Base-by-base conservation (phyloP, 2,113 vertebrate species). In the Bungarus multicinctus region DNA sequence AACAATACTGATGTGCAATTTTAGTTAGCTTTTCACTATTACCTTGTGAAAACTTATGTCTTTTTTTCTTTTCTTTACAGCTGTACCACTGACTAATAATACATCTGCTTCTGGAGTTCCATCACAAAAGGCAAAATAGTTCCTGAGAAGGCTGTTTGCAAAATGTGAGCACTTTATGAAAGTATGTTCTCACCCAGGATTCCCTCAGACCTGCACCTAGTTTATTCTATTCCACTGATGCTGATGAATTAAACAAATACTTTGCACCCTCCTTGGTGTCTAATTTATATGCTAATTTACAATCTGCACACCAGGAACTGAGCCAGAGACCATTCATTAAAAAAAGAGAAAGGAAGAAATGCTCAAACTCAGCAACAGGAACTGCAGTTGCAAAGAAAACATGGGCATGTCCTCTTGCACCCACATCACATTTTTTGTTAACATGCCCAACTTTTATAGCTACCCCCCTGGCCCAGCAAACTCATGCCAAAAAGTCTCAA, bases 201-300 rank as follows among this genome's bases (percentile, higher is more conserved):
- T 93, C 94, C 92, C 81, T 60, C 25, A 96, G 91, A 93, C 95
- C 94, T 93, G 93, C 64, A 90, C 89, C 94, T 95, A 95, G 92
- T 96, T 96, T 96, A 94, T 94, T 96, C 93, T 93, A 94, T 74
- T 92, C 92, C 94, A 90, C 91, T 93, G 94, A 91, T 96, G 94
- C 54, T 94, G 94, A 86, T 95, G 95, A 96, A 94, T 93, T 94
- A 45, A 94, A 94, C 91, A 95, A 92, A 94, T 95, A 95, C 92
- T 94, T 96, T 95, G 93, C 94, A 96, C 95, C 95, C 89, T 93
- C 92, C 89, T 90, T 90, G 74, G 89, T 90, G 89, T 90, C 94
- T 94, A 94, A 97, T 96, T 95, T 94, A 95, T 93, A 96, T 95
- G 94, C 94, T 94, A 69, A 94, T 94, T 91, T 8, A 88, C 94